These are phyloP conservation scores for Cecidostiba fungosa DNA, from an alignment of 2,888 invertebrate species.

Conservation along the genomic window DNA sequence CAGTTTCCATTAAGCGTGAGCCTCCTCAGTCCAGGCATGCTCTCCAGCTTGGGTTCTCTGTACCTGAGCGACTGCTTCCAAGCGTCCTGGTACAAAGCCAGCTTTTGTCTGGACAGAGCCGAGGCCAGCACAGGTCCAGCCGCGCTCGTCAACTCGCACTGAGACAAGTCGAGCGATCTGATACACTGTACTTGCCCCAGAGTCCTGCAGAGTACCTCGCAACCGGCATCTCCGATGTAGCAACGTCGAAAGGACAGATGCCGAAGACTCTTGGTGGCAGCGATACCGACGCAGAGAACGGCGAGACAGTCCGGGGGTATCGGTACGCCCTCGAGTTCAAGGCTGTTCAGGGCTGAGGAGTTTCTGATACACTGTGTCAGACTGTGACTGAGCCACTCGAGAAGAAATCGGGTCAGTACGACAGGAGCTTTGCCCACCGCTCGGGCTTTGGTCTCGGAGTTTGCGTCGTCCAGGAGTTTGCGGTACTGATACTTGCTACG, in stretches of 20 bases:
- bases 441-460: conserved; percentile 84
- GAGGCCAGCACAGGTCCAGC: conserved; percentile 85
- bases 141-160: conserved; percentile 85
- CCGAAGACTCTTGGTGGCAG: conserved; percentile 85
- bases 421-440: conserved; percentile 85
- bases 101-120: conserved; percentile 84
- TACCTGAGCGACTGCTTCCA: conserved; percentile 92
- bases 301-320: conserved; percentile 85
- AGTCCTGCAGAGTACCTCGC: conserved; percentile 86
- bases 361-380: conserved; percentile 84
- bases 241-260: conserved; percentile 86
- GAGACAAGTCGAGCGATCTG: conserved; percentile 85
- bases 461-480: conserved; percentile 81
- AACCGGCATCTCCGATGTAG: conserved; percentile 87
- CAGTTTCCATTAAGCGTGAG: conserved; percentile 86
- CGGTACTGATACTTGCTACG: conserved; percentile 84
- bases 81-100: conserved; percentile 88
- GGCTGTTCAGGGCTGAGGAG: conserved; percentile 83
- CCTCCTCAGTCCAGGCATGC: conserved; percentile 87
- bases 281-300: conserved; percentile 83
- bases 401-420: conserved; percentile 86
- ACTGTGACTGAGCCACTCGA: conserved; percentile 85
- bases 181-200: conserved; percentile 86
- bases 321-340: conserved; percentile 88
- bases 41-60: conserved; percentile 86